Base-by-base conservation (phyloP, 2,113 vertebrate species). In the Scomber scombrus region DNA sequence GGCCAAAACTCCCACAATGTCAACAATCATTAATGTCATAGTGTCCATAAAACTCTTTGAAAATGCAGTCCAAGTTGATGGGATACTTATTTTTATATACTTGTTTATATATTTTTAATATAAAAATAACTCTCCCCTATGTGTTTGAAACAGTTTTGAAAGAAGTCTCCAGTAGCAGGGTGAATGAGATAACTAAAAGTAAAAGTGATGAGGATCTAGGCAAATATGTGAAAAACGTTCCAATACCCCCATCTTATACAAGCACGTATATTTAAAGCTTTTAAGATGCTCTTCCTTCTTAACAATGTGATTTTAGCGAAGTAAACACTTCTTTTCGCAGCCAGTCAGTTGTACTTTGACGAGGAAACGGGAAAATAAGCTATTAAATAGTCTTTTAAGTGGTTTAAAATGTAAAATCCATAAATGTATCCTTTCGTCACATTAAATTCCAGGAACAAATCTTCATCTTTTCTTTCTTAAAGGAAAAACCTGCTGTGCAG, bases 21-120 rank as follows among this genome's bases (percentile, higher is more conserved):
- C 79, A 85, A 90, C 76, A 88, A 72, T 90, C 81, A 49, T 63
- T 72, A 18, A 75, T 49, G 75, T 91, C 89, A 89, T 76, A 87
- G 86, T 89, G 83, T 87, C 78, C 65, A 16, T 80, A 71, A 45
- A 75, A 64, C 5, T 80, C 49, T 29, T 79, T 60, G 46, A 9
- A 55, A 82, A 86, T 34, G 46, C 47, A 67, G 77, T 77, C 55
- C 64, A 68, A 11, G 21, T 67, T 80, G 31, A 74, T 49, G 64
- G 49, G 76, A 80, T 77, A 51, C n/a, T 69, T 71, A 82, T 76
- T 71, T 84, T 76, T 71, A 76, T 67, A 54, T 65, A 31, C 12
- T 12, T 51, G 71, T 75, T 73, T 70, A 85, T 75, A 82, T 15
- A 46, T 66, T 85, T 88, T 74, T 72, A 89, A 84, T 88, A 89